Conservation (phyloP, 1,140 invertebrate species). For the Octopus sinensis region DNA sequence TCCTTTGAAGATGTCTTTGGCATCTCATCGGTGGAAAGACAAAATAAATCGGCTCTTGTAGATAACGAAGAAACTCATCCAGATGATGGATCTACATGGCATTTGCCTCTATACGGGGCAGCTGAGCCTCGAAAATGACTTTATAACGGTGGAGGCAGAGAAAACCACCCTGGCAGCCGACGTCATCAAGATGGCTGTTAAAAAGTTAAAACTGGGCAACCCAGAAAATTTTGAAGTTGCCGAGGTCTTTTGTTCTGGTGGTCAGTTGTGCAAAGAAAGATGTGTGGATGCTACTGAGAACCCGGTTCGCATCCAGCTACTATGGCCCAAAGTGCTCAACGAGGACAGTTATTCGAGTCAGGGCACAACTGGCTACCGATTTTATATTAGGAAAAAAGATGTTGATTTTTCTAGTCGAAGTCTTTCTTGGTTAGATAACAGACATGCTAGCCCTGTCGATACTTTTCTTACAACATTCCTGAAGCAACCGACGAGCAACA, state of each 20-base stretch:
- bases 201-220: slow-evolving; percentile 69
- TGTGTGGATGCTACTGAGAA: slow-evolving; percentile 80
- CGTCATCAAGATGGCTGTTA: slow-evolving; percentile 82
- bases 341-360: slow-evolving; percentile 45
- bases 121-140: slow-evolving; percentile 83
- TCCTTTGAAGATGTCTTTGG: not conserved
- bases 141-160: slow-evolving; percentile 84
- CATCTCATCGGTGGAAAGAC: not conserved
- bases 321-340: slow-evolving; percentile 76
- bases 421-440: slow-evolving; percentile 73
- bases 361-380: slow-evolving; percentile 67
- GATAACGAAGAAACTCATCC: slow-evolving; percentile 31
- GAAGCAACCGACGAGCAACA: slow-evolving; percentile 77
- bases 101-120: slow-evolving; percentile 86
- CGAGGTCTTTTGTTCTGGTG: slow-evolving; percentile 74
- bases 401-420: slow-evolving; percentile 37
- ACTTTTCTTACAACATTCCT: slow-evolving; percentile 85
- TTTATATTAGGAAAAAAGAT: slow-evolving; percentile 56
- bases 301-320: slow-evolving; percentile 85
- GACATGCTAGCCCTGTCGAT: slow-evolving; percentile 70
- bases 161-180: slow-evolving; percentile 87
- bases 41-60: not conserved
- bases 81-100: slow-evolving; percentile 58
- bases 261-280: slow-evolving; percentile 88
- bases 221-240: slow-evolving; percentile 80